Base-by-base conservation (phyloP, 1,140 invertebrate genomes). In the Drosophila miranda region DNA sequence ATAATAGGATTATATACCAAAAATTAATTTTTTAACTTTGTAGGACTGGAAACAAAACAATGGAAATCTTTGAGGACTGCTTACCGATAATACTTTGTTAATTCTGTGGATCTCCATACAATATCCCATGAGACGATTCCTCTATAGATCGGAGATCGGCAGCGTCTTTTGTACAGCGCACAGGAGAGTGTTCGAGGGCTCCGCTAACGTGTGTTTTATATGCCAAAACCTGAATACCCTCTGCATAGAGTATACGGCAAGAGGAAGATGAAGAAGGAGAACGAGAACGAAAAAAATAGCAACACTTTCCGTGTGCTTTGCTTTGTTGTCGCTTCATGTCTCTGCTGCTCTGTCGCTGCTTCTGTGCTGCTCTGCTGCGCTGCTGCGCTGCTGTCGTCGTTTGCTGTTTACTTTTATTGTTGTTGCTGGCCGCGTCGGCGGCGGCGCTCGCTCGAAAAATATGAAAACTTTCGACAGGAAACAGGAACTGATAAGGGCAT, bases 381-480 rank as follows among this genome's bases (percentile, higher is more conserved):
- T 26, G 57, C 43, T 66, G 61, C 19, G 44, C 7, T 49, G 42
- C 58, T 46, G 44, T 58, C 51, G 50, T 74, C 73, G 70, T 70
- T 75, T 75, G 64, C 79, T 84, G 68, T 74, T 77, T 73, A 59
- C 60, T 75, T 72, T 73, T 86, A 69, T 59, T 69, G 66, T 76
- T 63, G 63, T 68, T 68, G 52, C 51, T 77, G 61, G 69, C 14
- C 68, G 75, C 55, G 76, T 66, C 55, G 71, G 75, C 55, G 76
- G 70, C 55, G 71, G 76, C 75, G 78, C 41, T 74, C 61, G 67
- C 57, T 61, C 69, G 77, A 78, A 89, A 89, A 89, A 89, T 89
- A 89, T 89, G 87, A 89, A 89, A 89, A 89, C 87, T 89, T 89
- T 89, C 82, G 82, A 89, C 87, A 89, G 87, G 87, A 89, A 89